Evolutionary conservation across 1,140 invertebrate genomes (phyloP).

Genomic region (Drosophila nigromelanica): DNA sequence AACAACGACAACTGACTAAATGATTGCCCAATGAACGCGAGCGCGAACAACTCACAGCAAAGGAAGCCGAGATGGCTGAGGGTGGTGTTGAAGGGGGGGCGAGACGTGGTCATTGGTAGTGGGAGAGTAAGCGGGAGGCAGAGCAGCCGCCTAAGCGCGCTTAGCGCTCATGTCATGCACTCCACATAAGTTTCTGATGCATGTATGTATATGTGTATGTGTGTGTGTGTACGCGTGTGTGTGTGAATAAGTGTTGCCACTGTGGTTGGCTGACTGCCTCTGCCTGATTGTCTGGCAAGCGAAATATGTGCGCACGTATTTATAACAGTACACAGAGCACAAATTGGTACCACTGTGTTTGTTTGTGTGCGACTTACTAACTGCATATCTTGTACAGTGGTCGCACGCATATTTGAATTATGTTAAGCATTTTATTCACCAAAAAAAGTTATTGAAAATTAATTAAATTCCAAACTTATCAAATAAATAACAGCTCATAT

Average conservation of each 20-base stretch:
- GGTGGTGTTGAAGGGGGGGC: neutral
- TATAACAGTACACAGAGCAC: slow-evolving; percentile 55
- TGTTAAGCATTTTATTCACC: too few relatives aligned
- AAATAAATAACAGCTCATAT: too few relatives aligned
- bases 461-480: too few relatives aligned
- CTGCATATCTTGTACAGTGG: slow-evolving; percentile 58
- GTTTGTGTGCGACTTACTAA: slow-evolving; percentile 48
- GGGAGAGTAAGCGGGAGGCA: slow-evolving; percentile 25
- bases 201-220: slow-evolving; percentile 31
- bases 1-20: slow-evolving; percentile 61
- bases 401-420: neutral
- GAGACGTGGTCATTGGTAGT: slow-evolving; percentile 11
- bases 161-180: slow-evolving; percentile 68
- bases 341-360: slow-evolving; percentile 43
- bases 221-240: slow-evolving; percentile 16
- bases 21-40: slow-evolving; percentile 75
- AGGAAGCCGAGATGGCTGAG: slow-evolving; percentile 21
- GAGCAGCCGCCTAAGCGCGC: slow-evolving; percentile 47
- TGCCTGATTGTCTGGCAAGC: slow-evolving; percentile 54
- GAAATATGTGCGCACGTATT: slow-evolving; percentile 52
- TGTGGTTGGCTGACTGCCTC: slow-evolving; percentile 43
- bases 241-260: slow-evolving; percentile 29
- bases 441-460: too few relatives aligned
- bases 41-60: slow-evolving; percentile 49
- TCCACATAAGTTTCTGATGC: slow-evolving; percentile 66